These are phyloP conservation scores for Scaptomyza flava DNA, from an alignment of 2,888 invertebrate species.

Conservation along the genomic window DNA sequence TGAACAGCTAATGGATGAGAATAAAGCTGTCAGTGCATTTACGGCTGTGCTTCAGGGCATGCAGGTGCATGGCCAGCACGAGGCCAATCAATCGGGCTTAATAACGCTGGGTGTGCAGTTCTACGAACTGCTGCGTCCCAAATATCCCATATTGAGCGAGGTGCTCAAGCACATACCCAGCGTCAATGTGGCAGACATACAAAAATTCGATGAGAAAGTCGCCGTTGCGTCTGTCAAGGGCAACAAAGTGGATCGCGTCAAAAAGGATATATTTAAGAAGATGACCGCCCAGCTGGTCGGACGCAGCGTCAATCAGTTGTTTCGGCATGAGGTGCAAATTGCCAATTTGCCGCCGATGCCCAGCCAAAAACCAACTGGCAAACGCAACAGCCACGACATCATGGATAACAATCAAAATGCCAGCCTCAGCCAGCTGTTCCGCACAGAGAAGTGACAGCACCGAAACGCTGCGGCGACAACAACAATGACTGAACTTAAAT, in stretches of 20 bases:
- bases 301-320: conserved; percentile 93
- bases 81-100: conserved; percentile 92
- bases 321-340: conserved; percentile 94
- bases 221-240: conserved; percentile 88
- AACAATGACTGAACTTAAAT: conserved; percentile 70
- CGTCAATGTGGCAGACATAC: conserved; percentile 91
- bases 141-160: conserved; percentile 88
- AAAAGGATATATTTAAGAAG: conserved; percentile 95
- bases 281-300: conserved; percentile 93
- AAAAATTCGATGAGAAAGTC: conserved; percentile 94
- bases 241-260: conserved; percentile 93
- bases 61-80: conserved; percentile 95
- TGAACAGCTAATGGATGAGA: conserved; percentile 87
- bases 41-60: conserved; percentile 91
- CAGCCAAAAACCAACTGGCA: conserved; percentile 57
- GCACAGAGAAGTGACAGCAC: conserved; percentile 70
- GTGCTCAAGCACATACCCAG: conserved; percentile 93
- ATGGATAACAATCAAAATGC: conserved; percentile 81
- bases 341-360: conserved; percentile 91
- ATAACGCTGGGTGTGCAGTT: conserved; percentile 93
- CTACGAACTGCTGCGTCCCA: conserved; percentile 92
- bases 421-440: conserved; percentile 79
- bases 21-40: conserved; percentile 90
- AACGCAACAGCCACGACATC: conserved; percentile 53
- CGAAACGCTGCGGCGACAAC: conserved; percentile 17